A percentile compares a stretch with the other conserved stretches of the same genome.
phyloP scores from a whole-genome alignment of 2,113 vertebrate genomes.

The Otocyon megalotis region DNA sequence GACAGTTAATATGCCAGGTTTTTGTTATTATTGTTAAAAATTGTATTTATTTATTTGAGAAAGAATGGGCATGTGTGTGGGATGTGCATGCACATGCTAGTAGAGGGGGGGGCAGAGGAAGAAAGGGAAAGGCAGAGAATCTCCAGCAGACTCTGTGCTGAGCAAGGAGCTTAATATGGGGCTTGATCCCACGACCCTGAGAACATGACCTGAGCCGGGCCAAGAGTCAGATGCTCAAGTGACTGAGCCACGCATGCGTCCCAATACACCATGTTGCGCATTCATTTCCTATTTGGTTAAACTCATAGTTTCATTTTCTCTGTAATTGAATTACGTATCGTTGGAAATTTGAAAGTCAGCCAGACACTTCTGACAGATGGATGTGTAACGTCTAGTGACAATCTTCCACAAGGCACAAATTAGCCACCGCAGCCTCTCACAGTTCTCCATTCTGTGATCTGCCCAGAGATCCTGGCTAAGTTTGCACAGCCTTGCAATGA shows the following conservation, averaged over 20 bases:
- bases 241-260: not conserved
- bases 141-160: not conserved
- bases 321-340: not conserved
- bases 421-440: not conserved
- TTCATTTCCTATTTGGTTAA: constrained; percentile 49
- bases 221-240: not conserved
- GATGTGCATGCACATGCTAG: not conserved
- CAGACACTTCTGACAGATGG: constrained; percentile 32
- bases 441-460: not conserved
- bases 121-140: not conserved
- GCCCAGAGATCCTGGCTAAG: not conserved
- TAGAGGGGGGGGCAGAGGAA: not conserved
- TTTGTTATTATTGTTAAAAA: not conserved
- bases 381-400: not conserved
- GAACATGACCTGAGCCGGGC: not conserved
- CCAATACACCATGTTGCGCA: not conserved
- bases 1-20: not conserved
- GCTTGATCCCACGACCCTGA: not conserved
- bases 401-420: not conserved
- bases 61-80: not conserved
- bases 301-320: constrained; percentile 27
- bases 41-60: not conserved
- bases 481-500: not conserved
- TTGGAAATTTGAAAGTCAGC: constrained; percentile 53
- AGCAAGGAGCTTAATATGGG: not conserved